Conservation (phyloP, 1,140 invertebrate species). For the Calosoma granatense region DNA sequence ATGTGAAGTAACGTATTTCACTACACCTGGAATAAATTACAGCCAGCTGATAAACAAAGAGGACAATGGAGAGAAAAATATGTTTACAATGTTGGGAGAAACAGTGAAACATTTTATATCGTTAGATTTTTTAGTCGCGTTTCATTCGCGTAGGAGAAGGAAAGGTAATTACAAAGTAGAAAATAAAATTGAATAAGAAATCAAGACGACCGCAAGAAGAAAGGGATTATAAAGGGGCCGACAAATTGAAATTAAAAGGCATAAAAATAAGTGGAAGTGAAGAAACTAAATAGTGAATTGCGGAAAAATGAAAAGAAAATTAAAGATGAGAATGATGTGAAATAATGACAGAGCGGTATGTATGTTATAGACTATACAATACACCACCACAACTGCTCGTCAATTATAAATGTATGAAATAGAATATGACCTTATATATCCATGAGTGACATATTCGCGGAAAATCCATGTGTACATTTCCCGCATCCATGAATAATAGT, state of each 20-base stretch:
- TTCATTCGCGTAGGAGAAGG: no score
- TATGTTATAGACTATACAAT: background rate
- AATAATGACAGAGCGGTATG: slow-evolving; percentile 1
- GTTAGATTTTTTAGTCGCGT: no score
- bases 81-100: no score
- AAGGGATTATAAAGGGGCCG: background rate
- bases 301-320: slow-evolving; percentile 1
- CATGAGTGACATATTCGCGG: background rate
- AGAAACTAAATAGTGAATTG: slow-evolving; percentile 3
- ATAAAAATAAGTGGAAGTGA: slow-evolving; percentile 3
- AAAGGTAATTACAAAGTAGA: slow-evolving; percentile 5
- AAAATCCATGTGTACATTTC: slow-evolving; percentile 3
- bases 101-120: no score
- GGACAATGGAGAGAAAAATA: no score
- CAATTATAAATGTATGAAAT: slow-evolving; percentile 8
- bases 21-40: no score
- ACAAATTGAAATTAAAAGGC: slow-evolving; percentile 2
- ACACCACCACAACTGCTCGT: background rate
- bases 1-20: no score
- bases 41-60: no score
- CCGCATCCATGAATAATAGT: slow-evolving; percentile 3
- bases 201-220: background rate
- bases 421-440: background rate
- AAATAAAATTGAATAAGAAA: slow-evolving; percentile 1
- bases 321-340: background rate